Evolutionary conservation across 2,113 vertebrate genomes (phyloP).

Genomic region (Mobula hypostoma): DNA sequence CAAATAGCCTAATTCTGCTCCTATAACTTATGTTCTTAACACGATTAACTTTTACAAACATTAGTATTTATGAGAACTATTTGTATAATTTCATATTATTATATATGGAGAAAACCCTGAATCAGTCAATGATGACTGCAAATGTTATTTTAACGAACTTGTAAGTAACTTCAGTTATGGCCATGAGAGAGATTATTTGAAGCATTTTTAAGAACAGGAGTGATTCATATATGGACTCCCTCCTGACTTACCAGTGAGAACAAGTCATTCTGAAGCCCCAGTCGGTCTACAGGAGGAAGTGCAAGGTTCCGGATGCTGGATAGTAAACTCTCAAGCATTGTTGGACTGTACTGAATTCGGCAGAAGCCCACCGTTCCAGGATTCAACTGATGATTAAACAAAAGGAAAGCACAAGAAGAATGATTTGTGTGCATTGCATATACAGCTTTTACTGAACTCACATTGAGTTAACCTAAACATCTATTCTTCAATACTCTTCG

Average conservation of each 20-base stretch:
- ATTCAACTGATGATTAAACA: constrained; percentile 66
- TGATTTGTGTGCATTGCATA: background rate
- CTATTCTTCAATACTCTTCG: background rate
- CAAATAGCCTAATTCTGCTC: too few species aligned
- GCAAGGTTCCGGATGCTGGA: constrained; percentile 83
- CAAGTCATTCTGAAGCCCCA: constrained; percentile 93
- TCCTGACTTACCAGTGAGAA: constrained; percentile 82
- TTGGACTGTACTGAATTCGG: constrained; percentile 84
- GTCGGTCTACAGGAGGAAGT: constrained; percentile 86
- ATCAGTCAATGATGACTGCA: background rate
- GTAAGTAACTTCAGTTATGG: background rate
- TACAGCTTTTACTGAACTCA: background rate
- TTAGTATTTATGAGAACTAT: too few species aligned
- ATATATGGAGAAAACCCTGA: background rate
- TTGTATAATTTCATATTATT: background rate
- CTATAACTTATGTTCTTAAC: too few species aligned
- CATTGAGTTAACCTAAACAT: background rate
- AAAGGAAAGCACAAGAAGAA: background rate
- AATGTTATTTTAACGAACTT: background rate
- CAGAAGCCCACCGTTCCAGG: constrained; percentile 96
- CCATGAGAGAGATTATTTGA: background rate
- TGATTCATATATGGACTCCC: background rate
- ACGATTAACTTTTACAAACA: too few species aligned
- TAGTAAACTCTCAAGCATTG: constrained; percentile 82
- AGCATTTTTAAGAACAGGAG: background rate